Evolutionary conservation across 2,888 invertebrate genomes (phyloP), one percentile per base, ranked within the genome.

Genomic region (Monopis laevigella): DNA sequence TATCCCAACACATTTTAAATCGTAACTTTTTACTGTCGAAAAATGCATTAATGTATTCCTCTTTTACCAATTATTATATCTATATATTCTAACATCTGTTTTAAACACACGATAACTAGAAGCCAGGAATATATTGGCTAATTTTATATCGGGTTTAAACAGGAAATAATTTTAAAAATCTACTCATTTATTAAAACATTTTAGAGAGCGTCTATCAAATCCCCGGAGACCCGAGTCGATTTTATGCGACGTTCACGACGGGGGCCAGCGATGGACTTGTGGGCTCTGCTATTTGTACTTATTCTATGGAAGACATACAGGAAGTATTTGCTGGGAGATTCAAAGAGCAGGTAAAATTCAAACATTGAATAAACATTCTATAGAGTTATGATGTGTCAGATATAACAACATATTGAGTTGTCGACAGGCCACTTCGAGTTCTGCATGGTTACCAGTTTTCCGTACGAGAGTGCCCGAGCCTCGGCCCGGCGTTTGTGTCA

Each of bases 271-370:
- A 86, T 50, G 88, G 88, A 3, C 77, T 88, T 42, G 84, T 84
- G 43, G 87, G 89, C 2, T 88, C 88, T 1, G 89, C 89, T 27
- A 84, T 89, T 48, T 89, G 89, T 64, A 84, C 86, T 12, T 89
- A 84, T 65, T 83, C 82, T 17, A 80, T 87, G 64, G 81, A 82
- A 12, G 83, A 85, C 43, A 87, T 89, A 48, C 86, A 88, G 54
- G 83, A 82, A 42, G 82, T 83, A 13, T 88, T 89, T 56, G 81
- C 84, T 45, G 89, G 89, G 10, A 75, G 85, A 45, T 89, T 89
- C 62, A 87, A 88, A 57, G 88, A 88, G 53, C 89, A 80, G 66
- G 80, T 77, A 45, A 21, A 11, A 11, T 14, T 2, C 13, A 8
- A 34, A 14, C 24, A 7, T 7, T 7, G 8, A 21, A 7, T 21